phyloP scores from a whole-genome alignment of 2,113 vertebrate species.

The Chaetodon auriga region DNA sequence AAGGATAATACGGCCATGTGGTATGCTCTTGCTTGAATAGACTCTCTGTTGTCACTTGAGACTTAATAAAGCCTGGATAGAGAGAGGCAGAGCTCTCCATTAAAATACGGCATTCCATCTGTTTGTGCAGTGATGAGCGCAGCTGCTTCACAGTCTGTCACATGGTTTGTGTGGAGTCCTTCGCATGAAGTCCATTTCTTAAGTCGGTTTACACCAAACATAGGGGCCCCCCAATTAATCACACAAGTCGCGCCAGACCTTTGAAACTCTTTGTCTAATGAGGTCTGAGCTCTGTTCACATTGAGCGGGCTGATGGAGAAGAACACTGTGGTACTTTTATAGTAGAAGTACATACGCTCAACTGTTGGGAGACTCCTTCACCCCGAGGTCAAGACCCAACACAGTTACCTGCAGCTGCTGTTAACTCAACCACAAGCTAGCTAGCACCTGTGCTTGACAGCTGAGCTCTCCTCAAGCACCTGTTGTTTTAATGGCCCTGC shows the following conservation, averaged over 20 bases:
- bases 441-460: constrained; percentile 71
- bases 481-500: constrained; percentile 65
- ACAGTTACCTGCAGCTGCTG: constrained; percentile 66
- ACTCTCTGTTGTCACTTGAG: constrained; percentile 54
- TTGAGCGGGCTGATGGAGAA: neutral
- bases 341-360: neutral
- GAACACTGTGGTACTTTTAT: neutral
- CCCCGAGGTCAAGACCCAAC: constrained; percentile 17
- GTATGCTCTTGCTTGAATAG: constrained; percentile 48
- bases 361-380: constrained; percentile 14
- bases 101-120: constrained; percentile 56
- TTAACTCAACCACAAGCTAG: constrained; percentile 6
- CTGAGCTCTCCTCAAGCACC: constrained; percentile 70
- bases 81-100: constrained; percentile 35
- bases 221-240: constrained; percentile 5
- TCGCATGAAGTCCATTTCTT: neutral
- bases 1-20: constrained; percentile 24
- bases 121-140: constrained; percentile 51
- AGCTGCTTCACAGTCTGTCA: constrained; percentile 58
- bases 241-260: neutral
- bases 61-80: constrained; percentile 45
- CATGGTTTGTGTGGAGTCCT: constrained; percentile 1
- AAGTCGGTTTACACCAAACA: constrained; percentile 52
- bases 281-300: constrained; percentile 8
- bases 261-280: constrained; percentile 46